These are phyloP conservation scores for Paraescarpia echinospica DNA, from an alignment of 1,140 invertebrate genomes.

Conservation along the genomic window DNA sequence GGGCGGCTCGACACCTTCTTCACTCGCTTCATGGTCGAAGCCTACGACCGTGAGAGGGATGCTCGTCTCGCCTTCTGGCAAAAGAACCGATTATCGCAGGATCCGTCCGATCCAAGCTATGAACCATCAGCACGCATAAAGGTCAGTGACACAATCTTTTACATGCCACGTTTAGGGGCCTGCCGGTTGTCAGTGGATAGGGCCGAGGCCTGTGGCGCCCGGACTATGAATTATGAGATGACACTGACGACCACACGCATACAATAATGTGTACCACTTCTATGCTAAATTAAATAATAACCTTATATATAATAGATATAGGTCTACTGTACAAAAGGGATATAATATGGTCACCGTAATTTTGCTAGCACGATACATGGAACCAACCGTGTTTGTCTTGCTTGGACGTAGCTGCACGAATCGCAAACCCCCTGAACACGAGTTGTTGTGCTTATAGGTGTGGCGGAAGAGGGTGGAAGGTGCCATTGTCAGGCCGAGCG, in stretches of 20 bases:
- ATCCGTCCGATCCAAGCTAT: neutral
- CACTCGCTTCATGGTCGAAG: neutral
- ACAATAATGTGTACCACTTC: too few relatives aligned
- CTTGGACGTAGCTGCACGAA: neutral
- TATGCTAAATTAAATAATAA: too few relatives aligned
- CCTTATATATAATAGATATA: too few relatives aligned
- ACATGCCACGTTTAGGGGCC: neutral
- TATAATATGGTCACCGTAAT: too few relatives aligned
- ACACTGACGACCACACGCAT: too few relatives aligned
- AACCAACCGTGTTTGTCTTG: neutral
- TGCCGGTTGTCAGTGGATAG: neutral
- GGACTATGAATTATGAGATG: too few relatives aligned
- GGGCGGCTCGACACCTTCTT: neutral
- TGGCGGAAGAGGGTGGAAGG: neutral
- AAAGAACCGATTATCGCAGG: neutral
- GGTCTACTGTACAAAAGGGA: too few relatives aligned
- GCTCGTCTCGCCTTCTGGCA: neutral
- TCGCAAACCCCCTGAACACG: neutral
- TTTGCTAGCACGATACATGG: neutral
- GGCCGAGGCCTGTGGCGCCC: too few relatives aligned
- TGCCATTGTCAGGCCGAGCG: neutral
- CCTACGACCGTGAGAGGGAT: neutral
- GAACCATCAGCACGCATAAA: neutral
- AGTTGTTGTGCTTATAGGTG: neutral
- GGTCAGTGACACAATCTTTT: neutral